Evolutionary conservation across 2,888 invertebrate genomes (phyloP).

Genomic region (Amiota mariae): DNA sequence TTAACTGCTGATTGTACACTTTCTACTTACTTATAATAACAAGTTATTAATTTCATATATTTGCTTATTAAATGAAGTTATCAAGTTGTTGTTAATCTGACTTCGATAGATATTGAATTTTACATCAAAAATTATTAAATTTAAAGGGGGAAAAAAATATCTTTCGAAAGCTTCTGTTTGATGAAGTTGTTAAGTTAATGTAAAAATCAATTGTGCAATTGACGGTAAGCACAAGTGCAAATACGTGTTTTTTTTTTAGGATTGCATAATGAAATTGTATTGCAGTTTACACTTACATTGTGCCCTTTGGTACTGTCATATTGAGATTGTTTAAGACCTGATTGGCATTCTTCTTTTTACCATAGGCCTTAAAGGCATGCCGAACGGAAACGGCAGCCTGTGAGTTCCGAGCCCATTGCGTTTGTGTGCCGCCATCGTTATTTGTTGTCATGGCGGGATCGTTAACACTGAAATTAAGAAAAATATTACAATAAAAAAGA

Average conservation of each 20-base stretch:
- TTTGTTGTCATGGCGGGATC: constrained; percentile 72
- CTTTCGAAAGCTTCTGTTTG: background rate
- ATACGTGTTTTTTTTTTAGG: background rate
- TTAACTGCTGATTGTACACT: background rate
- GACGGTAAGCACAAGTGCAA: background rate
- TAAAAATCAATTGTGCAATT: background rate
- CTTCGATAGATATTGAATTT: too few relatives aligned
- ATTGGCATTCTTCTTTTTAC: constrained; percentile 88
- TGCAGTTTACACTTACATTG: constrained; percentile 83
- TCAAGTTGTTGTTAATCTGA: constrained; percentile 29
- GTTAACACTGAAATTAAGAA: constrained; percentile 59
- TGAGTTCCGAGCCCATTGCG: constrained; percentile 78
- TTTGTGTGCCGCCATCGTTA: constrained; percentile 71
- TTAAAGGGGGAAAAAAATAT: background rate
- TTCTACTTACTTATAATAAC: background rate
- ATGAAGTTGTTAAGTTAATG: background rate
- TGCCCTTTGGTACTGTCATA: constrained; percentile 95
- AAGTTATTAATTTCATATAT: constrained; percentile 40
- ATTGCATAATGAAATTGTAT: background rate
- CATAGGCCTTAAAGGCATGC: constrained; percentile 92
- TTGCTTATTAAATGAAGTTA: constrained; percentile 47
- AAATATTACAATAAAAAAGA: too few relatives aligned
- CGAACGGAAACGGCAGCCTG: constrained; percentile 91
- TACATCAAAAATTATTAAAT: too few relatives aligned
- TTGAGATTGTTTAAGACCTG: constrained; percentile 90